Percentiles rank a stretch among this genome's conserved stretches.
These are phyloP conservation scores for Drosophila basisetae DNA, from an alignment of 2,888 invertebrate species.

Conservation along the genomic window DNA sequence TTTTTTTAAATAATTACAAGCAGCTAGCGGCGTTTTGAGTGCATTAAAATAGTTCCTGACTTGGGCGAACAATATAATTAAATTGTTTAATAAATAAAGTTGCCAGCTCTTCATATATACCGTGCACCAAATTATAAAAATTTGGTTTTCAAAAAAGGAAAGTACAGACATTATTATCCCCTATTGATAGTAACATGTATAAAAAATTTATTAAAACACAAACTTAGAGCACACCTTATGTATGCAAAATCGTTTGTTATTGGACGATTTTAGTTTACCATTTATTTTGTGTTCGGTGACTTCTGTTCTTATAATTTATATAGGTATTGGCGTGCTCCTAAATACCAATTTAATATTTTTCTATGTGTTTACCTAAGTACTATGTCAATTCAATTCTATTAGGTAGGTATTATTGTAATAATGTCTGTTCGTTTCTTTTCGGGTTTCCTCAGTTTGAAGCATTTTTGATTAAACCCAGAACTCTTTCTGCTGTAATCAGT, in stretches of 20 bases:
- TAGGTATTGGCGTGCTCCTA: neutral
- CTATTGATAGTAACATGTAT: neutral
- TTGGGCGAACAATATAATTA: conserved; percentile 1
- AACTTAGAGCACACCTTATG: neutral
- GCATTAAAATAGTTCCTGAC: neutral
- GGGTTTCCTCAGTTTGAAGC: neutral
- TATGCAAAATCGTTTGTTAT: neutral
- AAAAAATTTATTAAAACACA: neutral
- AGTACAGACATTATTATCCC: neutral
- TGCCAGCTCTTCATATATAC: neutral
- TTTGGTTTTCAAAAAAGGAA: neutral
- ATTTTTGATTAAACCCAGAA: neutral
- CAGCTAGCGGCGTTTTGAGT: conserved; percentile 12
- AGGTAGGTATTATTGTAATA: neutral
- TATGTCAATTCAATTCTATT: neutral
- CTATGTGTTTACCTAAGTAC: neutral
- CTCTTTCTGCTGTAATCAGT: neutral
- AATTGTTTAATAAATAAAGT: conserved; percentile 3
- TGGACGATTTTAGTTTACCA: neutral
- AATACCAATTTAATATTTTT: neutral
- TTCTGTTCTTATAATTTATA: neutral
- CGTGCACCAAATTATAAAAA: neutral
- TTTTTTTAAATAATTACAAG: conserved; percentile 5
- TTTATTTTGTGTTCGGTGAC: neutral
- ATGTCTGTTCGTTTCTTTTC: neutral